Evolutionary conservation across 2,113 vertebrate genomes (phyloP).

Genomic region (Pachycephala philippinensis): DNA sequence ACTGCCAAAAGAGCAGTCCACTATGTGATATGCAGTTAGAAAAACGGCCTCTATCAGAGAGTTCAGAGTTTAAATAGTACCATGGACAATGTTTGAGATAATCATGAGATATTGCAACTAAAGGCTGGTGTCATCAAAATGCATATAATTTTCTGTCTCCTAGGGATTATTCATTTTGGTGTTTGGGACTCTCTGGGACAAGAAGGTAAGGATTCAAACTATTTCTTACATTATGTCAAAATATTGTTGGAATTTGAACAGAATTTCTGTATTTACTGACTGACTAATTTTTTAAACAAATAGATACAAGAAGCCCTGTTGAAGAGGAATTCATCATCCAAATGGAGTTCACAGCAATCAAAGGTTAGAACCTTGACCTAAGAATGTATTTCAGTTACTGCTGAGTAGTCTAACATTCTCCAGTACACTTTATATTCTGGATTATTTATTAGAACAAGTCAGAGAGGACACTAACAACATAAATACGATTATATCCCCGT

Average conservation of each 20-base stretch:
- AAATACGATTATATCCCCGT: not conserved
- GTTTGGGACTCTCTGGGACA: conserved; percentile 77
- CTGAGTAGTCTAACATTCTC: not conserved
- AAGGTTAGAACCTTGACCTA: conserved; percentile 63
- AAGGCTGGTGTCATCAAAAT: not conserved
- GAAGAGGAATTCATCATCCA: conserved; percentile 70
- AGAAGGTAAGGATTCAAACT: conserved; percentile 69
- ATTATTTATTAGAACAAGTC: not conserved
- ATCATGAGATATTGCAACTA: not conserved
- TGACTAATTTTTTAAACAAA: not conserved
- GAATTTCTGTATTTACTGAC: not conserved
- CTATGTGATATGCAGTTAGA: not conserved
- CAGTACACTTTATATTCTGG: not conserved
- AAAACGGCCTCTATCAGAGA: not conserved
- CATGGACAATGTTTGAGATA: not conserved
- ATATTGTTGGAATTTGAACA: not conserved
- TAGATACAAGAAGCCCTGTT: conserved; percentile 76
- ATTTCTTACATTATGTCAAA: not conserved
- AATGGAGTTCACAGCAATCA: conserved; percentile 75
- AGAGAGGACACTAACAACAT: not conserved
- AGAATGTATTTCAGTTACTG: not conserved
- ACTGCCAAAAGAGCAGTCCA: not conserved
- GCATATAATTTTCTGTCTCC: conserved; percentile 10
- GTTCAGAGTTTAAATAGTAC: not conserved
- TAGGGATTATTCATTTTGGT: conserved; percentile 80